These are phyloP conservation scores for Prinia subflava DNA, from an alignment of 2,113 vertebrate species.

Conservation along the genomic window DNA sequence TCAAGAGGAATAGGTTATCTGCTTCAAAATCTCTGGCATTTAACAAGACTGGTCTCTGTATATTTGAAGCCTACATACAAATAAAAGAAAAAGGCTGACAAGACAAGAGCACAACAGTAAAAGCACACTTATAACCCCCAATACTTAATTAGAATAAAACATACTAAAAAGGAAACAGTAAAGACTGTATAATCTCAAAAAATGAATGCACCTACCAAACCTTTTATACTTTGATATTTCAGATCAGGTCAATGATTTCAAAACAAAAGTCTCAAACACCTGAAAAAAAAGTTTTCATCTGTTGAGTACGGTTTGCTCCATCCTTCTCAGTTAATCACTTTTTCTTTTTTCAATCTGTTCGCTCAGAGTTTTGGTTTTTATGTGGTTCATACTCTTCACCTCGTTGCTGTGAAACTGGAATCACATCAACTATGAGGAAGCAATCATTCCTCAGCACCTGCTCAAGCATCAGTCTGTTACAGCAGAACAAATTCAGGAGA, in stretches of 20 bases:
- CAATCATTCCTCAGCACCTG: slow-evolving; percentile 69
- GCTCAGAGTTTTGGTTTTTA: slow-evolving; percentile 19
- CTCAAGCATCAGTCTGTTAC: slow-evolving; percentile 63
- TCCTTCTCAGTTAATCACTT: neutral
- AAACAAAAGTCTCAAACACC: neutral
- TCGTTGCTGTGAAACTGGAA: slow-evolving; percentile 1
- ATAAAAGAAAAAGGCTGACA: neutral
- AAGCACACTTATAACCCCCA: neutral
- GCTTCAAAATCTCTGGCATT: neutral
- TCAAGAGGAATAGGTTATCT: neutral
- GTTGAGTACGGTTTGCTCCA: neutral
- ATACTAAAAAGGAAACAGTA: neutral
- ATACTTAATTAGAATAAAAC: neutral
- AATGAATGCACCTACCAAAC: neutral
- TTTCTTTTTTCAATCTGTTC: neutral
- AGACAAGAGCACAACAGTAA: neutral
- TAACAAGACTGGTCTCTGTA: neutral
- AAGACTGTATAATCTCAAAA: neutral
- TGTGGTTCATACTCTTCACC: neutral
- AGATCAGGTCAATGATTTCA: neutral
- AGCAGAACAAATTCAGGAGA: slow-evolving; percentile 64
- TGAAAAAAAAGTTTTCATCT: neutral
- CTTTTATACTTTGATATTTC: neutral
- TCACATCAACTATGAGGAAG: slow-evolving; percentile 18
- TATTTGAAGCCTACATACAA: neutral